These are phyloP conservation scores for Scolanthus callimorphus DNA, from an alignment of 92 coral and sea anemone species.

Conservation along the genomic window DNA sequence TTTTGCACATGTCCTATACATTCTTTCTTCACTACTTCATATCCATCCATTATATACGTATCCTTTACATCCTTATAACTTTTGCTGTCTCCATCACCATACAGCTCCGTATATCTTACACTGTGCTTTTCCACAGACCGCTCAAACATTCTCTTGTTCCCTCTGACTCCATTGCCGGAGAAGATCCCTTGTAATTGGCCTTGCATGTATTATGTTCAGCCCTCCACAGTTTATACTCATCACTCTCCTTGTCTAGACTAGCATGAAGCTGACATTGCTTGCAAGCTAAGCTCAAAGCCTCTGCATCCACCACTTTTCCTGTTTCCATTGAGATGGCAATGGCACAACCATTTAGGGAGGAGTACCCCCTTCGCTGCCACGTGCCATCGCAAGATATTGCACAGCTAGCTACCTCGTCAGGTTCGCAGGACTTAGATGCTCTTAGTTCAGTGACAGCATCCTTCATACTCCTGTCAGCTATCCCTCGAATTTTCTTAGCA, in stretches of 20 bases:
- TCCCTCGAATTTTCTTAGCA: constrained; percentile 12
- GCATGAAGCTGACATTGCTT: constrained; percentile 13
- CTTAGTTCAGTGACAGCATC: constrained; percentile 21
- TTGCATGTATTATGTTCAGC: constrained; percentile 17
- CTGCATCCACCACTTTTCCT: constrained; percentile 29
- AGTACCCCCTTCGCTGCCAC: constrained; percentile 7
- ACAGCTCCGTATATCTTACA: constrained; percentile 9
- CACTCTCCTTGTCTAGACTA: constrained; percentile 4
- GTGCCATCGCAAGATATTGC: constrained; percentile 23
- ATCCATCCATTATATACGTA: constrained; percentile 6
- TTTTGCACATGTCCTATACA: constrained; percentile 33
- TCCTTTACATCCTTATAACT: constrained; percentile 21
- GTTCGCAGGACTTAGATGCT: background rate
- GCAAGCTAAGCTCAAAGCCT: constrained; percentile 13
- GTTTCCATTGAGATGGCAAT: constrained; percentile 17
- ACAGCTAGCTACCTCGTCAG: constrained; percentile 5
- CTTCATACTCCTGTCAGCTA: constrained; percentile 10
- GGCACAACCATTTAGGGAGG: constrained; percentile 14
- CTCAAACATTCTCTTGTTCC: constrained; percentile 6
- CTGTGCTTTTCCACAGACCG: background rate
- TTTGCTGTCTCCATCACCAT: constrained; percentile 37
- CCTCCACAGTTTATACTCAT: constrained; percentile 17
- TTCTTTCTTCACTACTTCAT: constrained; percentile 28
- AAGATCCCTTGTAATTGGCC: constrained; percentile 15
- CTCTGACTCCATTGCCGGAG: constrained; percentile 23